Evolutionary conservation across 2,113 vertebrate genomes (phyloP), one percentile per base, ranked within the genome.

Genomic region (Orientallactaga bullata): DNA sequence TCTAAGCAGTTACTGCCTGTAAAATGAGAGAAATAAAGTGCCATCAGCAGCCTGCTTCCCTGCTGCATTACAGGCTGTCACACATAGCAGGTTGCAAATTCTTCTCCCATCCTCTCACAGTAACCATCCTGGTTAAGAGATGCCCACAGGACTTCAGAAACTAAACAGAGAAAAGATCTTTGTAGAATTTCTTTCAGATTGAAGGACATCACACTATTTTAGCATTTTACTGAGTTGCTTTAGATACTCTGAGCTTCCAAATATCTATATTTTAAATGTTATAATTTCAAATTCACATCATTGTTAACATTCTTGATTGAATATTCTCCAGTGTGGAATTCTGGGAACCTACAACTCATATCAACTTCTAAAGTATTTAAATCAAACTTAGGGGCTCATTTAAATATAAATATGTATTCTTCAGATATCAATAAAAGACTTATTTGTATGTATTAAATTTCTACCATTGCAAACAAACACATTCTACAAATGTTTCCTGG

Each of bases 11-110:
- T 92, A 78, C 12, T 84, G 21, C 20, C 86, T 95, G 61, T 47
- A 85, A 20, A 74, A 35, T 96, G 71, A 85, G 47, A 47, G 55
- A 55, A 55, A 30, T 2, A 83, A 9, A 90, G 85, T 92, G 90
- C 17, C 79, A 37, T 76, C 61, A 85, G 23, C 80, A 83, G 89
- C 12, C 86, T 88, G 90, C 84, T 96, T 85, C 82, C 12, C 86
- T 88, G 90, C 81, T 96, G 84, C 82, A 83, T 0, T 96, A 88
- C 72, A 72, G 95, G 61, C 88, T 76, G 90, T 97, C 94, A 96
- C 96, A 63, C 28, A 84, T 89, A 92, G 90, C 96, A 97, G 96
- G 95, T 81, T 96, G 93, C 80, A 96, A 94, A 93, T 89, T 87
- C 94, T 92, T 81, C 69, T 89, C 61, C 28, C 30, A 71, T 95